Base-by-base conservation (phyloP, 2,113 vertebrate genomes). In the Trichechus manatus region DNA sequence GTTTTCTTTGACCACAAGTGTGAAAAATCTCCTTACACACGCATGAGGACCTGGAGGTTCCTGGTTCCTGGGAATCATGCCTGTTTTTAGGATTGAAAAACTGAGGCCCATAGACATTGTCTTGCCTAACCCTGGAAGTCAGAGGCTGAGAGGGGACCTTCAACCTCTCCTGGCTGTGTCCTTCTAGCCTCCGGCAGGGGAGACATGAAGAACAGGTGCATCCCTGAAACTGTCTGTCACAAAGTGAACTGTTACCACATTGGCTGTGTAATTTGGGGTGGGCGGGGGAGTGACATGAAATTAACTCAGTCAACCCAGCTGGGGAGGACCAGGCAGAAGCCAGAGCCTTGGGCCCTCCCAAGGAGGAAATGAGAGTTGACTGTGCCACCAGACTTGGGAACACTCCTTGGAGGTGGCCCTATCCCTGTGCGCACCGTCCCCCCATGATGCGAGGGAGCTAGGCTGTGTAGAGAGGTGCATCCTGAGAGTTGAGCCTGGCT, bases 281-380 rank as follows among this genome's bases (percentile, higher is more conserved):
- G 25, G 39, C 6, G 42, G 29, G 61, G 39, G 39, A 44, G 39
- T 77, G 64, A 93, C 64, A 63, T 39, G 79, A 66, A 89, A 53
- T 47, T 25, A 94, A 93, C 42, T 7, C 87, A 90, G 56, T 59
- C n/a, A 64, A 53, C 63, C 66, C 50, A 42, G 27, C 74, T 68
- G 33, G 39, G 53, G 63, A 96, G 25, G 87, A 91, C 44, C 36
- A 39, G 53, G 59, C 22, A 87, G 25, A 88, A 59, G 50, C 79
- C 47, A 75, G 72, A 78, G 56, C 22, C 64, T 85, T 89, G 84
- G 80, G 68, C 63, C 70, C 42, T 94, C 66, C 88, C 13, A 1
- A 29, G 93, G 86, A 89, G 96, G 75, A 93, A 75, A 95, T 96
- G 93, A 96, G 93, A 97, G 91, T 95, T 93, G 85, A 95, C 95